Conservation (phyloP, 2,113 vertebrate species). For the Xenopus borealis region DNA sequence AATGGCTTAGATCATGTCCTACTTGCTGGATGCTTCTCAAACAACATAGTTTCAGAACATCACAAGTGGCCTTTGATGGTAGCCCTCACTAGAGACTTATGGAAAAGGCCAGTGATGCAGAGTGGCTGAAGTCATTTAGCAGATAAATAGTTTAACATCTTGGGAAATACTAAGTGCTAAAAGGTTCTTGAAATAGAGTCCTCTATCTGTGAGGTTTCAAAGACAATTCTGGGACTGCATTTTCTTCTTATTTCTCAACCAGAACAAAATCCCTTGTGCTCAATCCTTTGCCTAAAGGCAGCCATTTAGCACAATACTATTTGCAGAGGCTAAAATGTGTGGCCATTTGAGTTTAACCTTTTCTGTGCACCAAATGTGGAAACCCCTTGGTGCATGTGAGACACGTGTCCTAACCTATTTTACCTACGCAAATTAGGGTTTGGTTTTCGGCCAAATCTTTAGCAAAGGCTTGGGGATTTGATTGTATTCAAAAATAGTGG, state of each 20-base stretch:
- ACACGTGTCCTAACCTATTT: no score
- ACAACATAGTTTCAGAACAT: slow-evolving; percentile 10
- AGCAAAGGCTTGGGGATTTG: no score
- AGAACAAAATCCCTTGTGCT: slow-evolving; percentile 16
- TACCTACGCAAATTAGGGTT: no score
- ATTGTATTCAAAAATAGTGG: no score
- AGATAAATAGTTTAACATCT: slow-evolving; percentile 34
- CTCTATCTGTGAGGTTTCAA: slow-evolving; percentile 2
- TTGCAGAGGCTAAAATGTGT: neutral
- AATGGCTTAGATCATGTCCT: slow-evolving; percentile 28
- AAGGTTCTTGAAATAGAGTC: slow-evolving; percentile 38
- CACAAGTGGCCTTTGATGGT: slow-evolving; percentile 36
- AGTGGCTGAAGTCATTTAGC: slow-evolving; percentile 36
- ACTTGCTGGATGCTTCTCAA: slow-evolving; percentile 9
- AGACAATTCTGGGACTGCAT: slow-evolving; percentile 1
- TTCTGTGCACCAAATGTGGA: neutral
- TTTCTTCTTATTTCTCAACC: slow-evolving; percentile 11
- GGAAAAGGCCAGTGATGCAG: slow-evolving; percentile 17
- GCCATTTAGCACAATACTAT: slow-evolving; percentile 14
- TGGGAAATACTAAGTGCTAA: slow-evolving; percentile 42
- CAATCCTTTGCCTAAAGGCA: slow-evolving; percentile 26
- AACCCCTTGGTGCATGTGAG: no score
- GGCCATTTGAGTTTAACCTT: neutral
- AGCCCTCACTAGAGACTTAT: slow-evolving; percentile 22
- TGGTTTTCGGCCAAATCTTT: no score